Evolutionary conservation across 92 coral and sea anemone genomes (phyloP), one percentile per base, ranked within the genome.

Genomic region (Porites evermanni): DNA sequence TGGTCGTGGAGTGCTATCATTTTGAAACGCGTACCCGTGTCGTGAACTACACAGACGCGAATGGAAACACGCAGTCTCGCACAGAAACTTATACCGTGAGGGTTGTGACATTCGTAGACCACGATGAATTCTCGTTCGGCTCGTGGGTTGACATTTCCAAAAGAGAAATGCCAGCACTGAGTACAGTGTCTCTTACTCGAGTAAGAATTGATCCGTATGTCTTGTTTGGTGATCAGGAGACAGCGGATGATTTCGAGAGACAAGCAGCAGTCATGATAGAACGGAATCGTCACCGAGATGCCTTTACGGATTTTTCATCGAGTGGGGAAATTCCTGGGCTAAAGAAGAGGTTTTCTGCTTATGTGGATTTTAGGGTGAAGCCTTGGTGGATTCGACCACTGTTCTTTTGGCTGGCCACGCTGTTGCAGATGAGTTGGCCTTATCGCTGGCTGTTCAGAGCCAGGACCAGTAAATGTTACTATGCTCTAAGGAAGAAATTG

Each of bases 361-460:
- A 81, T 21, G 89, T 87, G 4, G 92, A 94, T 63, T 77, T 88
- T 72, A 59, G 70, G 2, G 64, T 66, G 12, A 88, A 77, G 72
- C 93, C 93, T 0, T 92, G 78, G 54, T 94, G 97, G 98, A 94
- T 94, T 78, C 83, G 87, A 17, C 78, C 75, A 3, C 52, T 74
- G 32, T 92, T 86, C 67, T 94, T 53, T 79, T 94, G 98, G 95
- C 29, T 89, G 12, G 95, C 98, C 13, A 89, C 98, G 0, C 59
- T 92, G 29, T 63, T 92, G 81, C 67, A 56, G 18, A 74, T 87
- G 82, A 89, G 92, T 10, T 92, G 98, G 98, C 98, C 95, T 53
- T 94, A 89, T 75, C 94, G 97, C 6, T 94, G 95, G 98, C 38
- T 92, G 54, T 94, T 94, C 87, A 87, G 95, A 67, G 95, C 98